phyloP scores from a whole-genome alignment of 2,113 vertebrate genomes.

The Gymnarchus niloticus region DNA sequence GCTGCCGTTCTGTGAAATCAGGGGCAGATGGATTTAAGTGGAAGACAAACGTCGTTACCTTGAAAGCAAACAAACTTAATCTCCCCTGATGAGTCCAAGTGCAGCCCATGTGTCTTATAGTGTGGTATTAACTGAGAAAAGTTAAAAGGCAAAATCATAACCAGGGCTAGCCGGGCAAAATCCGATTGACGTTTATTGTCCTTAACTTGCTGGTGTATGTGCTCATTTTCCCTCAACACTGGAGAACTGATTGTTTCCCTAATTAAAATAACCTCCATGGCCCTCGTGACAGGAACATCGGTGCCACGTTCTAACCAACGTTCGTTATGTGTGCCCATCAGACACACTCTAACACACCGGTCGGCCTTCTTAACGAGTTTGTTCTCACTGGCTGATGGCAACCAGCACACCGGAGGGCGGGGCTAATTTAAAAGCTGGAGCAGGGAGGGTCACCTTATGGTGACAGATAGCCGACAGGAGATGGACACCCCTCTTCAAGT shows the following conservation, averaged over 20 bases:
- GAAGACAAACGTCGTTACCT: background rate
- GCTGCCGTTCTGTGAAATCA: background rate
- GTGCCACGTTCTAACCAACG: background rate
- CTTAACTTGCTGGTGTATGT: background rate
- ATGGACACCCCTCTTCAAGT: background rate
- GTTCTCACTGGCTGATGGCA: background rate
- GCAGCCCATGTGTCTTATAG: background rate
- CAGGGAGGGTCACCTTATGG: background rate
- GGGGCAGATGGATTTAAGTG: background rate
- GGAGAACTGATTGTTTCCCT: too few species aligned
- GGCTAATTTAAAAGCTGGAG: slow-evolving; percentile 16
- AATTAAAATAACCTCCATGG: background rate
- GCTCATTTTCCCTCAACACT: background rate
- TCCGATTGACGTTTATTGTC: background rate
- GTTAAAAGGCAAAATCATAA: background rate
- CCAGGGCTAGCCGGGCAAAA: background rate
- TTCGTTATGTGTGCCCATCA: background rate
- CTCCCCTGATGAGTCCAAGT: background rate
- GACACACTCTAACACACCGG: background rate
- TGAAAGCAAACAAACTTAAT: background rate
- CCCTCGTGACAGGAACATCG: background rate
- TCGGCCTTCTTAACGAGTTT: background rate
- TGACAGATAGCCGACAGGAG: background rate
- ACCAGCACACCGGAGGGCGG: background rate
- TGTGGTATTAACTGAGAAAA: background rate